Conservation (phyloP, 2,113 vertebrate genomes). For the Myrmophylax atrothorax region DNA sequence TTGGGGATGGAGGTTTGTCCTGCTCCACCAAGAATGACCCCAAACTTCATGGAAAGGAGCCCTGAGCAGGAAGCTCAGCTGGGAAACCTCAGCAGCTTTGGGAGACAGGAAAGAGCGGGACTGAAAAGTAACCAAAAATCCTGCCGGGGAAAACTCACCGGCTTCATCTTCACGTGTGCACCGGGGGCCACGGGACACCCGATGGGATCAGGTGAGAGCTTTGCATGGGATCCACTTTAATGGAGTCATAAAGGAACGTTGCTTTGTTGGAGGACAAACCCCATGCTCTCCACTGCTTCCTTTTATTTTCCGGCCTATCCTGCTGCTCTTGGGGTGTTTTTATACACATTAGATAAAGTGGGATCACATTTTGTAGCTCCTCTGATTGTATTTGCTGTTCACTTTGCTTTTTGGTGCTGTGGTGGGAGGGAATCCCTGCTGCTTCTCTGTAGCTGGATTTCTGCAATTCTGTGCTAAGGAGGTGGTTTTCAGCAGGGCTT, state of each 20-base stretch:
- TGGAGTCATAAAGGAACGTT: not conserved
- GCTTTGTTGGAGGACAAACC: not conserved
- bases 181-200: conserved; percentile 62
- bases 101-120: conserved; percentile 13
- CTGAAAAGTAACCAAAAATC: conserved; percentile 37
- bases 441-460: not conserved
- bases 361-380: not conserved
- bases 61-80: not conserved
- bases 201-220: conserved; percentile 79
- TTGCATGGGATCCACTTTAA: not conserved
- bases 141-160: not conserved
- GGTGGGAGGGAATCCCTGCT: not conserved
- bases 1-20: not conserved
- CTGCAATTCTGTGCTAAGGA: not conserved
- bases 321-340: not conserved
- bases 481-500: not conserved
- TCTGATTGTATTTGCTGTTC: not conserved
- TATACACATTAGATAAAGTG: not conserved
- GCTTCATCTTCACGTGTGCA: conserved; percentile 12
- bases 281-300: not conserved
- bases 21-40: not conserved
- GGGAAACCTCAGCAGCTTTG: not conserved
- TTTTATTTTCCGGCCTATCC: not conserved
- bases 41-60: not conserved
- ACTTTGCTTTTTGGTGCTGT: not conserved